Evolutionary conservation across 2,113 vertebrate genomes (phyloP).

Genomic region (Dicerorhinus sumatrensis): DNA sequence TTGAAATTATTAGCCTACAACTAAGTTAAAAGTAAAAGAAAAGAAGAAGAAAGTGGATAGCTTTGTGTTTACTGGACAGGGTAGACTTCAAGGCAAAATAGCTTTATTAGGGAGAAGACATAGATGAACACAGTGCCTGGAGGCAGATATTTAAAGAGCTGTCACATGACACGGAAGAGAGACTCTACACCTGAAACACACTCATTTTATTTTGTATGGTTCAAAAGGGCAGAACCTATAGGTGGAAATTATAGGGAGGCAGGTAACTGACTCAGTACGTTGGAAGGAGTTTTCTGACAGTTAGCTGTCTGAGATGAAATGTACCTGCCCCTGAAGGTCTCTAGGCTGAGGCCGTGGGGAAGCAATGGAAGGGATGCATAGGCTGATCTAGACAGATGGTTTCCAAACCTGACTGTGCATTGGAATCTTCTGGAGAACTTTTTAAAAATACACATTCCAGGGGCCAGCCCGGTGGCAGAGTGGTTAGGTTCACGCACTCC

Average conservation of each 20-base stretch:
- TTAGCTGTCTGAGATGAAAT: neutral
- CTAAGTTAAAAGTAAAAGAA: constrained; percentile 17
- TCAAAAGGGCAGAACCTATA: neutral
- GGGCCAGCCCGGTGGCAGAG: too few species aligned
- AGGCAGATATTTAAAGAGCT: neutral
- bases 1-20: neutral
- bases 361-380: neutral
- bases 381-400: neutral
- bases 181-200: neutral
- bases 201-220: neutral
- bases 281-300: constrained; percentile 6
- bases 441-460: neutral
- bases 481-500: too few species aligned
- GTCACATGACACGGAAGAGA: neutral
- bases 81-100: neutral
- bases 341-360: neutral
- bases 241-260: neutral
- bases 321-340: neutral
- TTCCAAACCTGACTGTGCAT: neutral
- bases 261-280: neutral
- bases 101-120: neutral
- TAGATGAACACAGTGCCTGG: neutral
- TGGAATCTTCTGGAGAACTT: neutral
- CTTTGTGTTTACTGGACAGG: neutral
- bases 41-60: neutral